Evolutionary conservation across 2,113 vertebrate genomes (phyloP).

Genomic region (Mixornis gularis): DNA sequence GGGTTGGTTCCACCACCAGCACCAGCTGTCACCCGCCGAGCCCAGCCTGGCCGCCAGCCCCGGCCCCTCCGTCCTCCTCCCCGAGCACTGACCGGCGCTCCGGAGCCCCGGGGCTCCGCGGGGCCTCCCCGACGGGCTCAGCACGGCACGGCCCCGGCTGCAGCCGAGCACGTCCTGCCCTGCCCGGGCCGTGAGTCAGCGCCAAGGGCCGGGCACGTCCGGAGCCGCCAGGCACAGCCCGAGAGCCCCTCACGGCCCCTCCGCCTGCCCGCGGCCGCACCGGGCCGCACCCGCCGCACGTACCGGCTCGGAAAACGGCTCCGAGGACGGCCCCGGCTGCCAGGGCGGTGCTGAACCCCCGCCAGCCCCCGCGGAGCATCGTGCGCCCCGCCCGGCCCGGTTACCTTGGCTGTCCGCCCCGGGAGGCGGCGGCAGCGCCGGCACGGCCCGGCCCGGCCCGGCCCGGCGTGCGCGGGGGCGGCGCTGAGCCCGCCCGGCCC

Average conservation of each 20-base stretch:
- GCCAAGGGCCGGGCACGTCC: background rate
- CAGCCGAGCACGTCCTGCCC: background rate
- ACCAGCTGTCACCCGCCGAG: background rate
- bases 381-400: too few relatives aligned
- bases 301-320: background rate
- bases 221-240: background rate
- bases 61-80: background rate
- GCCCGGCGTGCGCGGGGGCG: background rate
- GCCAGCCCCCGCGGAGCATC: too few relatives aligned
- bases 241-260: background rate
- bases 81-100: background rate
- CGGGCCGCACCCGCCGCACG: background rate
- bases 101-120: background rate
- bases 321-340: too few relatives aligned
- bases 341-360: too few relatives aligned
- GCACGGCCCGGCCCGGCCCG: too few relatives aligned
- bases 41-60: background rate
- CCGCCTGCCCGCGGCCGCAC: background rate
- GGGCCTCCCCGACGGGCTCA: background rate
- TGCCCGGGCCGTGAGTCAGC: conserved; percentile 3
- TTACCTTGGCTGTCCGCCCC: too few relatives aligned
- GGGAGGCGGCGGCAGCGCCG: too few relatives aligned
- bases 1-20: rapidly evolving
- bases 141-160: background rate
- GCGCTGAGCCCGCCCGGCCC: background rate